These are phyloP conservation scores for Sympetrum striolatum DNA, from an alignment of 2,888 invertebrate genomes.

Conservation along the genomic window DNA sequence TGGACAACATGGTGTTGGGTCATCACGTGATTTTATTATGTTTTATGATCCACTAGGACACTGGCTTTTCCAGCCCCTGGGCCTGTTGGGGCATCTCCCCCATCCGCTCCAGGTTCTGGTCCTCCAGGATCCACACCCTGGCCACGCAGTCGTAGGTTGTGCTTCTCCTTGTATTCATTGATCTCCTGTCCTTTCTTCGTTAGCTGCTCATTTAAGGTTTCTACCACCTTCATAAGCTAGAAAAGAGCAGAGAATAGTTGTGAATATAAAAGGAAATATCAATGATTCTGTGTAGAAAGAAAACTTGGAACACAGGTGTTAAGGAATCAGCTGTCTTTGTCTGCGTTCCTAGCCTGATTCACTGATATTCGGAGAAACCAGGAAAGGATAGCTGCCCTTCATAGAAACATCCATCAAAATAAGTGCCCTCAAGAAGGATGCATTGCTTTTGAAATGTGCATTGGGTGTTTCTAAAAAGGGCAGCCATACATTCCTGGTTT, in stretches of 20 bases:
- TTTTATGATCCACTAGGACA: conserved; percentile 35
- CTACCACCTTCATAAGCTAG: conserved; percentile 81
- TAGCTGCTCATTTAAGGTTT: conserved; percentile 80
- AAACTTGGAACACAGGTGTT: too few relatives aligned
- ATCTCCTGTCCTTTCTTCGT: conserved; percentile 87
- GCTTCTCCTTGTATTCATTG: conserved; percentile 88
- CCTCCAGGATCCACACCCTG: conserved; percentile 61
- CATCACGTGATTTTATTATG: conserved; percentile 9
- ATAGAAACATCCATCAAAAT: too few relatives aligned
- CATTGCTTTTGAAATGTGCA: too few relatives aligned
- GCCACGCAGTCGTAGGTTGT: conserved; percentile 85
- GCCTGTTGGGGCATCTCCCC: background rate
- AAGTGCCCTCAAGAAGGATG: too few relatives aligned
- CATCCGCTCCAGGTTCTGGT: background rate
- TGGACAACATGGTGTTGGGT: background rate
- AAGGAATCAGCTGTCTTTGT: too few relatives aligned
- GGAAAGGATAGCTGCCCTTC: too few relatives aligned
- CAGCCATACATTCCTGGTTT: too few relatives aligned
- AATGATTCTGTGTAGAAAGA: too few relatives aligned
- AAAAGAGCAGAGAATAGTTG: conserved; percentile 51
- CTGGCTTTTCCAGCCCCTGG: background rate
- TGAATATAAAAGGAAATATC: background rate
- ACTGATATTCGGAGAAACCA: too few relatives aligned
- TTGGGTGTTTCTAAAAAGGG: too few relatives aligned
- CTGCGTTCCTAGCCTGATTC: too few relatives aligned